These are phyloP conservation scores for Drosophila orena DNA, from an alignment of 1,140 invertebrate species.

Conservation along the genomic window DNA sequence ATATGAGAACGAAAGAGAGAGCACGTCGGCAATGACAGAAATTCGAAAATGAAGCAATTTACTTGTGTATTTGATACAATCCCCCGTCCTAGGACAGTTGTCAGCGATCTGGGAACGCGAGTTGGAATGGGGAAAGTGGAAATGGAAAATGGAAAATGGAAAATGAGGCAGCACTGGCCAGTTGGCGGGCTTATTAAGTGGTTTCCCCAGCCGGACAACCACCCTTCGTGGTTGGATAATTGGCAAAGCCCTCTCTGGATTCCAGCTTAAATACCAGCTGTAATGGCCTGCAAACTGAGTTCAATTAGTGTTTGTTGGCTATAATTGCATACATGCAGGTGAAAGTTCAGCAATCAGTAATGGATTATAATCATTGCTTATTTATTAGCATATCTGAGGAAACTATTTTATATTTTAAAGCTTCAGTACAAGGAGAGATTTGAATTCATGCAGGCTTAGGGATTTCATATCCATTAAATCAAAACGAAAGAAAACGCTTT, in stretches of 20 bases:
- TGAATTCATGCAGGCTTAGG: no score
- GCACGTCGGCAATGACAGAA: constrained; percentile 75
- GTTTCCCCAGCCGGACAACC: constrained; percentile 29
- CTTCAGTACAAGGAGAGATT: no score
- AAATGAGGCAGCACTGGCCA: constrained; percentile 38
- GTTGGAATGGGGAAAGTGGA: neutral
- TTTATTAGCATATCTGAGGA: no score
- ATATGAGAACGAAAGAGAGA: constrained; percentile 27
- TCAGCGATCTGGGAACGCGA: constrained; percentile 38
- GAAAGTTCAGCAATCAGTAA: neutral
- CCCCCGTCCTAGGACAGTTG: constrained; percentile 56
- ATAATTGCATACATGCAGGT: neutral
- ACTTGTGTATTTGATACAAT: constrained; percentile 75
- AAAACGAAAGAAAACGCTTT: neutral
- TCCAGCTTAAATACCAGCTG: constrained; percentile 15
- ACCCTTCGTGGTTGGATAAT: constrained; percentile 45
- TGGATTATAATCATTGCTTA: no score
- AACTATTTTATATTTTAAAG: no score
- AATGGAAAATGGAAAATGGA: constrained; percentile 4
- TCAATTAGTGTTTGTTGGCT: constrained; percentile 15
- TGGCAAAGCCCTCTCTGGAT: constrained; percentile 39
- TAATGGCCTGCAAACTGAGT: constrained; percentile 35
- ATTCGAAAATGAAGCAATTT: constrained; percentile 82
- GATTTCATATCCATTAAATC: neutral
- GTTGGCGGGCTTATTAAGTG: constrained; percentile 53